These are phyloP conservation scores for Drosophila pachea DNA, from an alignment of 1,140 invertebrate genomes.

Conservation along the genomic window DNA sequence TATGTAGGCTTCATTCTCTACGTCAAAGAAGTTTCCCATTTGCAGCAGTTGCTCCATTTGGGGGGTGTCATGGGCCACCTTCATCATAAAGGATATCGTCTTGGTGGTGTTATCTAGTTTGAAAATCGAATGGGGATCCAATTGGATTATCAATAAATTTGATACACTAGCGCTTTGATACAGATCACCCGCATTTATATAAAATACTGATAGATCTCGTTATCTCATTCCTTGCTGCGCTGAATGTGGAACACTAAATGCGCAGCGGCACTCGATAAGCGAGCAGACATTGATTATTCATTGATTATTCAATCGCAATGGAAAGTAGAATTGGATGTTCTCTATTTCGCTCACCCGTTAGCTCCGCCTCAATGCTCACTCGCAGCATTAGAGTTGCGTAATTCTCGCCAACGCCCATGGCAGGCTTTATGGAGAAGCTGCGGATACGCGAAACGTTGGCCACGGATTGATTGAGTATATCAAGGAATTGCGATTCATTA, in stretches of 20 bases:
- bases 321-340: not conserved
- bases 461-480: conserved; percentile 68
- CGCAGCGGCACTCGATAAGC: too few relatives aligned
- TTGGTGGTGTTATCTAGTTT: conserved; percentile 50
- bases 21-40: conserved; percentile 54
- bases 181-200: too few relatives aligned
- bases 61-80: conserved; percentile 53
- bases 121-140: not conserved
- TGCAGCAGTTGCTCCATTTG: conserved; percentile 62
- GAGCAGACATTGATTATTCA: not conserved
- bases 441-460: conserved; percentile 59
- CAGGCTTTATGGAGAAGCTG: conserved; percentile 35
- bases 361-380: conserved; percentile 41
- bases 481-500: conserved; percentile 73
- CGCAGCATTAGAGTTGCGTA: conserved; percentile 52
- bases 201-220: too few relatives aligned
- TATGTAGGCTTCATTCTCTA: conserved; percentile 55
- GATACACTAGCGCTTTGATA: too few relatives aligned
- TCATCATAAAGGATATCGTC: conserved; percentile 58
- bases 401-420: conserved; percentile 51
- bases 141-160: too few relatives aligned
- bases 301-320: too few relatives aligned
- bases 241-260: too few relatives aligned
- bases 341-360: conserved; percentile 35
- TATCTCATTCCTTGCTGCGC: too few relatives aligned